These are phyloP conservation scores for Drosophila fuyamai DNA, from an alignment of 1,140 invertebrate genomes.

Conservation along the genomic window DNA sequence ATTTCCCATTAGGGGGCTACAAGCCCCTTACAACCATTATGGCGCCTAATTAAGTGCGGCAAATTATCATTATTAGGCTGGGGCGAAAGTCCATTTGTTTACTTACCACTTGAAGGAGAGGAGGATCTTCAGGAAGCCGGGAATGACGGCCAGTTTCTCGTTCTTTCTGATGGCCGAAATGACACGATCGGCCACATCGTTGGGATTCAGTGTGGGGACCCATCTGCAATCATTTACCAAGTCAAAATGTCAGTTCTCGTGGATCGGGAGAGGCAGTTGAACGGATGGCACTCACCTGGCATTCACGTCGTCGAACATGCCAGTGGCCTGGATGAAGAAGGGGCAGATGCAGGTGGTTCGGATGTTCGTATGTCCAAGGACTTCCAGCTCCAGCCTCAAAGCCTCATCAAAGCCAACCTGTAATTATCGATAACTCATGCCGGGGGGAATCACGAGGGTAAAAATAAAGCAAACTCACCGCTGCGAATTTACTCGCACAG, in stretches of 20 bases:
- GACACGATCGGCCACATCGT: slow-evolving; percentile 93
- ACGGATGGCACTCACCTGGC: slow-evolving; percentile 88
- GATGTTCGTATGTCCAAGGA: slow-evolving; percentile 89
- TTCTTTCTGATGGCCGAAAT: slow-evolving; percentile 93
- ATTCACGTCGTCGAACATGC: slow-evolving; percentile 96
- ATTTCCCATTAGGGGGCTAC: slow-evolving; percentile 32
- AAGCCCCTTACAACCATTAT: slow-evolving; percentile 46
- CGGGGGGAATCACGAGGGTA: not conserved
- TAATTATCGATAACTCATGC: slow-evolving; percentile 54
- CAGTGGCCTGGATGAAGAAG: slow-evolving; percentile 95
- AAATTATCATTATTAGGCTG: slow-evolving; percentile 49
- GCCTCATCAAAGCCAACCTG: slow-evolving; percentile 94
- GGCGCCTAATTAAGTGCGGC: slow-evolving; percentile 46
- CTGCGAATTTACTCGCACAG: slow-evolving; percentile 97
- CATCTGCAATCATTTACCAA: slow-evolving; percentile 86
- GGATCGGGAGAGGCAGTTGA: not conserved
- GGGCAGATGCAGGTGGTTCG: slow-evolving; percentile 96
- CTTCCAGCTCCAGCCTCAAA: slow-evolving; percentile 90
- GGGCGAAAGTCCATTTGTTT: slow-evolving; percentile 36
- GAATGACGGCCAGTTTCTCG: slow-evolving; percentile 91
- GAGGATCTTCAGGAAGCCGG: slow-evolving; percentile 88
- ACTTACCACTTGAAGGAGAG: slow-evolving; percentile 90
- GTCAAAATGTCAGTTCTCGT: slow-evolving; percentile 49
- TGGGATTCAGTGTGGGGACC: slow-evolving; percentile 92
- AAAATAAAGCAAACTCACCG: slow-evolving; percentile 86